A percentile compares a stretch with the other conserved stretches of the same genome.
Conservation (phyloP, 2,797 vertebrate genomes). For the Poeciliopsis turneri region DNA sequence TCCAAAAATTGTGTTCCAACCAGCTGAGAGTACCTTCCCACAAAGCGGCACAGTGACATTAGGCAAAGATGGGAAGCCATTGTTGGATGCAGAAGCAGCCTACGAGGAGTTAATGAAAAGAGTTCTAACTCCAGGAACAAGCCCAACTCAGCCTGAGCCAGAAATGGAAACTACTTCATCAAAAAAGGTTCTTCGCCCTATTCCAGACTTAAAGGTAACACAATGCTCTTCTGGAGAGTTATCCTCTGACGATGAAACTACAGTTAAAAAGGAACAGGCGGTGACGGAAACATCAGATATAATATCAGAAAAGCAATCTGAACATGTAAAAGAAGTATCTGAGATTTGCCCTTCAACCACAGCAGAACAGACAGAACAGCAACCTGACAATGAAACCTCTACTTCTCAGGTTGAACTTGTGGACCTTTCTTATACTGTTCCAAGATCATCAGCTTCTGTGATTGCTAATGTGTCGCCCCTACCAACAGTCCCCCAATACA, state of each 20-base stretch:
- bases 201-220: constrained; percentile 97
- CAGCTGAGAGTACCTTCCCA: constrained; percentile 83
- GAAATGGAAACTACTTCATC: constrained; percentile 69
- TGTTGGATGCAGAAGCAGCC: constrained; percentile 91
- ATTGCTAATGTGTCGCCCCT: constrained; percentile 75
- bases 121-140: constrained; percentile 88
- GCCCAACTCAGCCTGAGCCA: constrained; percentile 84
- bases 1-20: constrained; percentile 88
- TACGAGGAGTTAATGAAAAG: constrained; percentile 95
- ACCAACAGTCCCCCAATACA: constrained; percentile 84
- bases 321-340: constrained; percentile 41
- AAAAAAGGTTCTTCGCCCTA: constrained; percentile 86
- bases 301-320: constrained; percentile 42
- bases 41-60: constrained; percentile 79
- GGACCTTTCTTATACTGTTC: constrained; percentile 69
- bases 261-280: constrained; percentile 78
- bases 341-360: constrained; percentile 34
- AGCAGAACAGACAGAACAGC: constrained; percentile 47
- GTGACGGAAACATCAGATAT: constrained; percentile 49
- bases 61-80: constrained; percentile 85
- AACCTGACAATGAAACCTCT: constrained; percentile 30
- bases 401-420: constrained; percentile 62
- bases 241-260: constrained; percentile 91
- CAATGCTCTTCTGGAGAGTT: constrained; percentile 96
- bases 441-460: constrained; percentile 59